phyloP scores from a whole-genome alignment of 2,888 invertebrate species.

The Drosophila kuntzei region DNA sequence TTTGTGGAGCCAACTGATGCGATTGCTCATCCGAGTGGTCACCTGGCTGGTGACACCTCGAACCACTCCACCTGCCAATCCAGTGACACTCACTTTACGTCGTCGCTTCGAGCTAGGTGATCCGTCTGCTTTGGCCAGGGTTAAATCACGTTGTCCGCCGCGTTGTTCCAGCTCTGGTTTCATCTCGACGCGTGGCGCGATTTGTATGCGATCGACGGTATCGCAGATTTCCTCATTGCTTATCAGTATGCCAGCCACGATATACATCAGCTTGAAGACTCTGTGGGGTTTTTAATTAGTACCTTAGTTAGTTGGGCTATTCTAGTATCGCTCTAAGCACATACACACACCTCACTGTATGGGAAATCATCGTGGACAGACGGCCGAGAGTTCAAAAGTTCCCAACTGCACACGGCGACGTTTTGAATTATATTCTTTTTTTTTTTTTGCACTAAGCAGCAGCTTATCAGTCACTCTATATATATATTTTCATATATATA shows the following conservation, averaged over 20 bases:
- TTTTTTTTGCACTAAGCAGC: constrained; percentile 35
- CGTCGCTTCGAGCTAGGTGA: constrained; percentile 40
- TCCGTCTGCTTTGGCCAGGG: constrained; percentile 13
- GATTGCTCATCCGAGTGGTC: constrained; percentile 53
- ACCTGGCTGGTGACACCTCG: constrained; percentile 59
- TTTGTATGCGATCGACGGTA: constrained; percentile 83
- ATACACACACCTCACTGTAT: constrained; percentile 75
- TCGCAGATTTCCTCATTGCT: constrained; percentile 84
- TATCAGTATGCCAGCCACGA: constrained; percentile 83
- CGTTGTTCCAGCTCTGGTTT: constrained; percentile 44
- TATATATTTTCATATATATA: constrained; percentile 15
- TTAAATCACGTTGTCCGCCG: constrained; percentile 11
- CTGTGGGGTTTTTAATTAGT: constrained; percentile 54
- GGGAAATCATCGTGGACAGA: constrained; percentile 74
- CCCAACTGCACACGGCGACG: constrained; percentile 26
- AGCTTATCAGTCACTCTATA: constrained; percentile 50
- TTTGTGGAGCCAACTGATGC: constrained; percentile 68
- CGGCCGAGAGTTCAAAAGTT: constrained; percentile 46
- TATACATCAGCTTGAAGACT: constrained; percentile 84
- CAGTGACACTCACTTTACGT: constrained; percentile 62
- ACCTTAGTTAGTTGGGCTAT: constrained; percentile 6
- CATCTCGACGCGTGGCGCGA: constrained; percentile 81
- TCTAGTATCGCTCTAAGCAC: constrained; percentile 6
- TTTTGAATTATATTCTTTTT: constrained; percentile 3
- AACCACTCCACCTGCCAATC: constrained; percentile 58